Evolutionary conservation across 2,113 vertebrate genomes (phyloP).

Genomic region (Poeciliopsis occidentalis): DNA sequence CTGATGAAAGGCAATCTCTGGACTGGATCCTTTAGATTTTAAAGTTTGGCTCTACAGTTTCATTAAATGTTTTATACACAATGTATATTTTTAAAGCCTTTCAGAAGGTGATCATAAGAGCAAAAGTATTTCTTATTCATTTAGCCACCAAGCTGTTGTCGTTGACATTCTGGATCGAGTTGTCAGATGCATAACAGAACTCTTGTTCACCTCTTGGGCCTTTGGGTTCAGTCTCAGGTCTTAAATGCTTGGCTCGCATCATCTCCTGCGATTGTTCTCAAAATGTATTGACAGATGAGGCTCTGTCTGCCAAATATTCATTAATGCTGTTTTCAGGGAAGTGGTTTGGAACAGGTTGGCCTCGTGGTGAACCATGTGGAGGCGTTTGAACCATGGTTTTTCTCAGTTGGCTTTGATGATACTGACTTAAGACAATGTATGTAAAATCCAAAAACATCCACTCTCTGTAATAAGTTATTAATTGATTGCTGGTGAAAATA

Average conservation of each 20-base stretch:
- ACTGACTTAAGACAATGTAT: slow-evolving; percentile 62
- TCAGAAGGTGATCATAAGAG: slow-evolving; percentile 69
- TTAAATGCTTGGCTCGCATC: slow-evolving; percentile 58
- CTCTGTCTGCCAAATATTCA: slow-evolving; percentile 64
- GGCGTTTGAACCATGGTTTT: slow-evolving; percentile 51
- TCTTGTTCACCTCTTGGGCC: slow-evolving; percentile 46
- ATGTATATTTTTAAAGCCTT: slow-evolving; percentile 79
- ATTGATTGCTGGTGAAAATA: slow-evolving; percentile 87
- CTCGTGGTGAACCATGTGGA: slow-evolving; percentile 49
- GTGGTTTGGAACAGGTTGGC: slow-evolving; percentile 36
- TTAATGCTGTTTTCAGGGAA: slow-evolving; percentile 47
- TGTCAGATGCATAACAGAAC: slow-evolving; percentile 40
- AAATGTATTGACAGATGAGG: slow-evolving; percentile 44
- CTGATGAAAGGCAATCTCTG: slow-evolving; percentile 46
- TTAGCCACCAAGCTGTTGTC: slow-evolving; percentile 43
- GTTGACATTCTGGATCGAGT: slow-evolving; percentile 43
- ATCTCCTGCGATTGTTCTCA: slow-evolving; percentile 63
- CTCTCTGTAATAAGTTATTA: slow-evolving; percentile 82
- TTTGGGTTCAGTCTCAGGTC: slow-evolving; percentile 58
- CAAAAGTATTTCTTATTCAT: slow-evolving; percentile 59
- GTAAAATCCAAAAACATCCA: slow-evolving; percentile 73
- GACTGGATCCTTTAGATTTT: slow-evolving; percentile 58
- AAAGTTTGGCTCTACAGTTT: slow-evolving; percentile 63
- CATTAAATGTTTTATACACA: slow-evolving; percentile 78
- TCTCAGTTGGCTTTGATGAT: slow-evolving; percentile 28